A percentile compares a stretch with the other conserved stretches of the same genome.
These are phyloP conservation scores for Ophiothrix spiculata DNA, from an alignment of 35 echinoderm and acorn worm species.

Conservation along the genomic window DNA sequence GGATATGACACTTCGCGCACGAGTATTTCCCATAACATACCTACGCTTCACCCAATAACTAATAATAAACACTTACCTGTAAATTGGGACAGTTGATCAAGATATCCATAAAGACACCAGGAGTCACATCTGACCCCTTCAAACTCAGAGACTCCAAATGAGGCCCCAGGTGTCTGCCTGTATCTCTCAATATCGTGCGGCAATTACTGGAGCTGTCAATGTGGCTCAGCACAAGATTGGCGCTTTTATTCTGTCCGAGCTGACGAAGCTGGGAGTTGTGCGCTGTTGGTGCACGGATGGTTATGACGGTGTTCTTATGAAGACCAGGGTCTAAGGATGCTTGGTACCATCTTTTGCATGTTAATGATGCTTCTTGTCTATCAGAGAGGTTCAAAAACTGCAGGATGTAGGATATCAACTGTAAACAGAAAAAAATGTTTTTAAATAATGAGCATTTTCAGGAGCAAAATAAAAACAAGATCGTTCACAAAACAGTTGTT, in stretches of 20 bases:
- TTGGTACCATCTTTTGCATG: slow-evolving; percentile 67
- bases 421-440: too few relatives aligned
- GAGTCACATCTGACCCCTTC: slow-evolving; percentile 74
- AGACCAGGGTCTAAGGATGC: slow-evolving; percentile 79
- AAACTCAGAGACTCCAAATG: slow-evolving; percentile 62
- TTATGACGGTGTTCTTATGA: slow-evolving; percentile 66
- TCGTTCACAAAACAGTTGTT: too few relatives aligned
- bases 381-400: slow-evolving; percentile 51
- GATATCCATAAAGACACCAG: slow-evolving; percentile 62
- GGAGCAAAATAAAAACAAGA: too few relatives aligned
- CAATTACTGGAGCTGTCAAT: slow-evolving; percentile 54
- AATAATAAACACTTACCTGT: not conserved
- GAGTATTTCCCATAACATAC: too few relatives aligned
- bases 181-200: slow-evolving; percentile 53
- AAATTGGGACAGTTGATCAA: slow-evolving; percentile 68
- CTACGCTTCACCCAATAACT: too few relatives aligned
- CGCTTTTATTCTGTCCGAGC: slow-evolving; percentile 66
- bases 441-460: too few relatives aligned
- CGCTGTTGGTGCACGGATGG: slow-evolving; percentile 43
- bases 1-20: too few relatives aligned
- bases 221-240: slow-evolving; percentile 70
- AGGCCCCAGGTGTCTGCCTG: slow-evolving; percentile 65
- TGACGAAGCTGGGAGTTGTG: slow-evolving; percentile 24
- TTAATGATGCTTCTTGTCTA: slow-evolving; percentile 36
- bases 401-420: slow-evolving; percentile 64